A percentile compares a stretch with the other conserved stretches of the same genome.
Conservation (phyloP, 1,140 invertebrate genomes). For the Lerema accius region DNA sequence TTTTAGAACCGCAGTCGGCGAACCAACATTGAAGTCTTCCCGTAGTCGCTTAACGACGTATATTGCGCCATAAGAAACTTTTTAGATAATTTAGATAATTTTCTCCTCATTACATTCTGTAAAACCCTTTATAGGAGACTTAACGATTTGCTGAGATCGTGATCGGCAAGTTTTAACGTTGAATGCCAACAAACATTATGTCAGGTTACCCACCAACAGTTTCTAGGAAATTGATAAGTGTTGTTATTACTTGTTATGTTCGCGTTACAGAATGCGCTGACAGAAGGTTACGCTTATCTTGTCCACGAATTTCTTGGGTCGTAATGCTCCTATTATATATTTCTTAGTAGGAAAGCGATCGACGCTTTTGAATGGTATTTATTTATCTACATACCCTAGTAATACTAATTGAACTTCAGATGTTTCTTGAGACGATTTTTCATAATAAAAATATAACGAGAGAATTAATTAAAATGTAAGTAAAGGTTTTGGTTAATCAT, state of each 20-base stretch:
- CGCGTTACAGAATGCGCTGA: constrained; percentile 11
- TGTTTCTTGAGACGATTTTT: too few relatives aligned
- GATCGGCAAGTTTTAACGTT: constrained; percentile 30
- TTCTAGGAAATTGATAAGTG: constrained; percentile 24
- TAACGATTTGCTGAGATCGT: constrained; percentile 27
- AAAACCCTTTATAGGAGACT: constrained; percentile 12
- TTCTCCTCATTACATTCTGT: constrained; percentile 15
- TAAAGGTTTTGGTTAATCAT: too few relatives aligned
- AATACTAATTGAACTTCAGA: too few relatives aligned
- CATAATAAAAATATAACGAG: too few relatives aligned
- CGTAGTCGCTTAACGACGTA: too few relatives aligned
- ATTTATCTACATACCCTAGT: too few relatives aligned
- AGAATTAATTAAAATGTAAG: too few relatives aligned
- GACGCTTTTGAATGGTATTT: too few relatives aligned
- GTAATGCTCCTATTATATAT: too few relatives aligned
- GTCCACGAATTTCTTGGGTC: not conserved
- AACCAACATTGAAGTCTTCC: too few relatives aligned
- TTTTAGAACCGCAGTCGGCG: too few relatives aligned
- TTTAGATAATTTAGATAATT: constrained; percentile 15
- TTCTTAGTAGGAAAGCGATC: too few relatives aligned
- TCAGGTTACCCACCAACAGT: constrained; percentile 22
- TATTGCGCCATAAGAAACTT: not conserved
- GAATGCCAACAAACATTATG: constrained; percentile 30
- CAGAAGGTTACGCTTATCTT: constrained; percentile 1
- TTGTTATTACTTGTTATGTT: constrained; percentile 1